A percentile compares a stretch with the other conserved stretches of the same genome.
These are phyloP conservation scores for Cygnus olor DNA, from an alignment of 2,797 vertebrate species.

Conservation along the genomic window DNA sequence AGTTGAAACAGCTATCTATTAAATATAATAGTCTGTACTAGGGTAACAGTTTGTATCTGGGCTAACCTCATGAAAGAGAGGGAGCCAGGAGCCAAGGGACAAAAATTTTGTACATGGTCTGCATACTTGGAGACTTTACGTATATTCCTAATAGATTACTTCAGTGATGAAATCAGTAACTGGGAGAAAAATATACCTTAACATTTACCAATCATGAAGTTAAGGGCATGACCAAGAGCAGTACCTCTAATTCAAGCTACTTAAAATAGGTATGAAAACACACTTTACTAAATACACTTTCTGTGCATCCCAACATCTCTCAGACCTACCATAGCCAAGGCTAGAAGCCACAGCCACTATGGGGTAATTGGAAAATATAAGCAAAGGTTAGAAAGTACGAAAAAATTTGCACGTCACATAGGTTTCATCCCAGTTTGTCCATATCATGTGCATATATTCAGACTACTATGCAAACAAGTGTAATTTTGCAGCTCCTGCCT, in stretches of 20 bases:
- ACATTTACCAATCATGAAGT: background rate
- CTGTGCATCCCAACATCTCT: background rate
- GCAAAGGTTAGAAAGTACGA: background rate
- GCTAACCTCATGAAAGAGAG: background rate
- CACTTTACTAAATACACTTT: background rate
- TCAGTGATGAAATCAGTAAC: background rate
- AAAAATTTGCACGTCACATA: background rate
- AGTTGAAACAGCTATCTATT: background rate
- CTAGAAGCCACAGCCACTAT: background rate
- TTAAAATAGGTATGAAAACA: background rate
- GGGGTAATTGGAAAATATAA: background rate
- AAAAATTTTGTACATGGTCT: background rate
- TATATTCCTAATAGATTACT: background rate
- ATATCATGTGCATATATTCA: background rate
- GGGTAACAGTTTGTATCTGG: background rate
- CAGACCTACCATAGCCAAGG: background rate
- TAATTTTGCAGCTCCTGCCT: background rate
- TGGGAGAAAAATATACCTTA: background rate
- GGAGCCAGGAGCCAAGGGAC: background rate
- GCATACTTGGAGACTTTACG: background rate
- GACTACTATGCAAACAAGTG: background rate
- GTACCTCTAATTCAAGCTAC: background rate
- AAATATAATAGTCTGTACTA: background rate
- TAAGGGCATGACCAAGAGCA: background rate
- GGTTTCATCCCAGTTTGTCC: background rate